Base-by-base conservation (phyloP, 2,888 invertebrate species). In the Allygus modestus region DNA sequence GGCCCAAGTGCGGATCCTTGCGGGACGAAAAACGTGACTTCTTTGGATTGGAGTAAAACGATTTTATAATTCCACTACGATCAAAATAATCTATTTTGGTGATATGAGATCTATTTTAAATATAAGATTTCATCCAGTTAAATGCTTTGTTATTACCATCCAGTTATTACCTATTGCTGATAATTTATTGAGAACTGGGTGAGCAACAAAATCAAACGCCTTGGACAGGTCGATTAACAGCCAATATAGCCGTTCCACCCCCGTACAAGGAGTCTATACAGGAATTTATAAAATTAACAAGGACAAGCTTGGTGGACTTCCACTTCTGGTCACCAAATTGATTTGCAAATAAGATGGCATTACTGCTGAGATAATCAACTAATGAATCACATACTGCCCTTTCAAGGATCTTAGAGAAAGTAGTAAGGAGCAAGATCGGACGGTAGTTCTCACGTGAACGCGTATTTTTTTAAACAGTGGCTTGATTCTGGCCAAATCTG, bases 201-300 rank as follows among this genome's bases (percentile, higher is more conserved):
- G 69, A n/a, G 69, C 28, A 4, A 31, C 69, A 15, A 28, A 69
- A 69, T 69, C 69, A 31, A 69, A 69, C 28, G 69, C 69, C 69
- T n/a, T 69, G 69, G 69, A 31, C 69, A 69, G 69, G 9, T 69
- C 31, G 33, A 69, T 69, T 4, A 69, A 69, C 69, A 61, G 28
- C 26, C 61, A 61, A n/a, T n/a, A 61, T 61, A 20, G 61, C 61
- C 26, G 61, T 61, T 20, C 20, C 61, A 61, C 61, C 61, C 7
- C n/a, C 26, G 61, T 61, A 5, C 23, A 61, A 23, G 61, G 61
- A n/a, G 61, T 61, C 26, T 5, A 61, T 61, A 15, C 61, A 61
- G 1, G 1, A 23, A 5, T 9, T 7, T 11, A 23, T n/a, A 11
- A 61, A 61, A 2, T 28, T 61, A 12, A 23, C 28, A 9, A 61